Conservation (phyloP, 2,113 vertebrate genomes). For the Neodontobutis hainanensis region DNA sequence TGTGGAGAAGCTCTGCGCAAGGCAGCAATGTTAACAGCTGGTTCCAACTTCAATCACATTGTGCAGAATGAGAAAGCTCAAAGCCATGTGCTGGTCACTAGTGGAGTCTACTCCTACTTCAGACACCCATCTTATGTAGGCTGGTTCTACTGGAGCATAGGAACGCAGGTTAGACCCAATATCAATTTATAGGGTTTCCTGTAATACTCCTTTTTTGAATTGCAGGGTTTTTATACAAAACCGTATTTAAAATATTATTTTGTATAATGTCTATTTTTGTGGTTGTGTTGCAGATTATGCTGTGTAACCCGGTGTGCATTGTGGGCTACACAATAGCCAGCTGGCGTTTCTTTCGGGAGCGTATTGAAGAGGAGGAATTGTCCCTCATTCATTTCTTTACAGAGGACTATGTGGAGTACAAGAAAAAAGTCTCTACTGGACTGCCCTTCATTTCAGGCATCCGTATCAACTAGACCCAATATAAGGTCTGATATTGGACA, state of each 20-base stretch:
- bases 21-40: constrained; percentile 94
- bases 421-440: constrained; percentile 88
- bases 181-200: no score
- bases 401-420: constrained; percentile 94
- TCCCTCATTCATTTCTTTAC: constrained; percentile 95
- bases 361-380: constrained; percentile 94
- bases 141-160: constrained; percentile 99
- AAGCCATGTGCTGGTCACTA: constrained; percentile 91
- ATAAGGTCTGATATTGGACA: constrained; percentile 26
- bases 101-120: constrained; percentile 90
- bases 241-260: no score
- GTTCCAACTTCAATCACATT: constrained; percentile 99
- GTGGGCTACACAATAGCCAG: constrained; percentile 89
- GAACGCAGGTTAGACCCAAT: constrained; percentile 87
- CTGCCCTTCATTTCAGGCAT: constrained; percentile 95
- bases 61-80: constrained; percentile 98
- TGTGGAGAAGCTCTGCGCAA: constrained; percentile 93
- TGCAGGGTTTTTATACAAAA: no score
- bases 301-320: constrained; percentile 93
- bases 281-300: constrained; percentile 81
- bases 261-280: no score
- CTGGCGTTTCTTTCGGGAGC: constrained; percentile 96
- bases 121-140: constrained; percentile 97
- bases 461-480: constrained; percentile 80
- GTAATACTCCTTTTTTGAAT: no score